A percentile compares a stretch with the other conserved stretches of the same genome.
phyloP scores from a whole-genome alignment of 2,797 vertebrate species.

The Eulemur coronatus region DNA sequence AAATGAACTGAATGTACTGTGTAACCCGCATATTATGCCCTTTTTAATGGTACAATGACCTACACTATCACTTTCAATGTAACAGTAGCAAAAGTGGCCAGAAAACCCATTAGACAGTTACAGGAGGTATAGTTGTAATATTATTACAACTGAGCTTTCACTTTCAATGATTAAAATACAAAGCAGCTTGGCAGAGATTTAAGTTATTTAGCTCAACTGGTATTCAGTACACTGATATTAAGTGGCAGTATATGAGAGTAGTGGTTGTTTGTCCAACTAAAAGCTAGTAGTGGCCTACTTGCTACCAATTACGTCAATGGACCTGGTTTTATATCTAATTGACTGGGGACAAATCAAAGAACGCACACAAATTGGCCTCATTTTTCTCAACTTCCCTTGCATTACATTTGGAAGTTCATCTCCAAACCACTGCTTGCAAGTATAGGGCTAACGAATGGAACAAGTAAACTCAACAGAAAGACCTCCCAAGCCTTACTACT shows the following conservation, averaged over 20 bases:
- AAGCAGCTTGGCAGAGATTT: not conserved
- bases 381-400: not conserved
- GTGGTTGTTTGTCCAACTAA: not conserved
- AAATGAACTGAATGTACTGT: not conserved
- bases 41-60: not conserved
- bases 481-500: not conserved
- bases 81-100: constrained; percentile 2
- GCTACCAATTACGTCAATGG: not conserved
- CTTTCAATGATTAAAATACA: not conserved
- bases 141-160: not conserved
- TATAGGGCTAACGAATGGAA: not conserved
- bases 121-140: not conserved
- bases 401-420: not conserved
- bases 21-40: not conserved
- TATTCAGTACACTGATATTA: not conserved
- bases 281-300: not conserved
- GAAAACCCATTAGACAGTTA: not conserved
- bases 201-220: not conserved
- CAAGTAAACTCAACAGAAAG: not conserved
- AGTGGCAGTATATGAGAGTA: not conserved
- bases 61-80: not conserved
- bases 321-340: not conserved
- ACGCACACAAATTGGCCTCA: not conserved
- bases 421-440: not conserved
- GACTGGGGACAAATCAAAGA: not conserved